Conservation (phyloP, 2,113 vertebrate species). For the Theristicus caerulescens region DNA sequence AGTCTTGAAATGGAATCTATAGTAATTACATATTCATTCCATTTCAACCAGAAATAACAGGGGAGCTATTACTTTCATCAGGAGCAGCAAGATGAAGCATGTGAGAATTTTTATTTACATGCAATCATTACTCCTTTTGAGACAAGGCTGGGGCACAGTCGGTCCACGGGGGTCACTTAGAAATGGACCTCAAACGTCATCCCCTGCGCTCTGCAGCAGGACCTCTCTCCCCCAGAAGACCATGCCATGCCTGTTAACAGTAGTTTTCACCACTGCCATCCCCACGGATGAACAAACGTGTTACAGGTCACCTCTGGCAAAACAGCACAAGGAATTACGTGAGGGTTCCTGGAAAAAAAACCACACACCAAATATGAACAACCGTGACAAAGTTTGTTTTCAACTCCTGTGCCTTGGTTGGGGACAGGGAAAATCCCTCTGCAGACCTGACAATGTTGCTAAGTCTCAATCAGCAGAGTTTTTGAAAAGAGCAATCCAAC, state of each 20-base stretch:
- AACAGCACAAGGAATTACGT: neutral
- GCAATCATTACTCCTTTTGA: neutral
- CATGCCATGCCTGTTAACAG: neutral
- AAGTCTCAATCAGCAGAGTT: neutral
- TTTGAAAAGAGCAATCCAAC: neutral
- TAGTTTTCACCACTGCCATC: neutral
- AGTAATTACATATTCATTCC: neutral
- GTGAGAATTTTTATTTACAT: neutral
- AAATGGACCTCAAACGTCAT: neutral
- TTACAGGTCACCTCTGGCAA: neutral
- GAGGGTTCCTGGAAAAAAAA: neutral
- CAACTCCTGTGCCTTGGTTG: neutral
- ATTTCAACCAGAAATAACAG: neutral
- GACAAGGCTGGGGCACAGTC: neutral
- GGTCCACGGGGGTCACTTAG: neutral
- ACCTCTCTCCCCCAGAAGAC: neutral
- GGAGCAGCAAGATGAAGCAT: neutral
- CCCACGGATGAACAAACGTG: neutral
- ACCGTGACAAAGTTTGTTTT: neutral
- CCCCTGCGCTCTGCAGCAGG: neutral
- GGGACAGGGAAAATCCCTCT: neutral
- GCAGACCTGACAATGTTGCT: neutral
- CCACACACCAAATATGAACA: neutral
- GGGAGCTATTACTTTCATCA: neutral
- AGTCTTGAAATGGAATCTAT: neutral